These are phyloP conservation scores for Syrista parreyssii DNA, from an alignment of 2,888 invertebrate species.

Conservation along the genomic window DNA sequence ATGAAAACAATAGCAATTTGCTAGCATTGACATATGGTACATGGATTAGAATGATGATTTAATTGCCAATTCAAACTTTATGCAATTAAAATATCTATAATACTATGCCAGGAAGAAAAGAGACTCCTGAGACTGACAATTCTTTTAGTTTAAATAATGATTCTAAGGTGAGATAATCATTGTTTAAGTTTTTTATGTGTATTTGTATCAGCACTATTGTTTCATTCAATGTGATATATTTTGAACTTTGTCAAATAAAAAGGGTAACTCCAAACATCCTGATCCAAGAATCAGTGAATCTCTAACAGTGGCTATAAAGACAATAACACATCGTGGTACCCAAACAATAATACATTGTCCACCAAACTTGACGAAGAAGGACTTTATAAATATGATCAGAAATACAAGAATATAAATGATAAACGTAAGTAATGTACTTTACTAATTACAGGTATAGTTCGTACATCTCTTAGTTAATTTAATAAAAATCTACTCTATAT, in stretches of 20 bases:
- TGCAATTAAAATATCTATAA: background rate
- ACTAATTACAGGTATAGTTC: background rate
- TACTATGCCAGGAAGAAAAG: background rate
- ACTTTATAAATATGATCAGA: conserved; percentile 39
- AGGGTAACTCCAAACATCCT: background rate
- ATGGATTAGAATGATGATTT: background rate
- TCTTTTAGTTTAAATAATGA: background rate
- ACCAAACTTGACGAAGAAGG: conserved; percentile 31
- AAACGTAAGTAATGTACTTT: background rate
- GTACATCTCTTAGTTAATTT: background rate
- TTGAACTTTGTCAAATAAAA: background rate
- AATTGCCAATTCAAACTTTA: background rate
- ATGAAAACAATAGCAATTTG: background rate
- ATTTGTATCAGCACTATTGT: background rate
- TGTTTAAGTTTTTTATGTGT: background rate
- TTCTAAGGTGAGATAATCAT: background rate
- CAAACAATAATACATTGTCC: conserved; percentile 46
- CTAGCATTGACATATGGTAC: background rate
- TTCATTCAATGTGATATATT: background rate
- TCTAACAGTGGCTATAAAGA: conserved; percentile 36
- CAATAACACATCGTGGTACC: conserved; percentile 45
- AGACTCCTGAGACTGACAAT: background rate
- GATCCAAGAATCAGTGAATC: conserved; percentile 41
- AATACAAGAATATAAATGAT: background rate
- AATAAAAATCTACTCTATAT: background rate